phyloP scores from a whole-genome alignment of 2,113 vertebrate species.

The Scomber colias region DNA sequence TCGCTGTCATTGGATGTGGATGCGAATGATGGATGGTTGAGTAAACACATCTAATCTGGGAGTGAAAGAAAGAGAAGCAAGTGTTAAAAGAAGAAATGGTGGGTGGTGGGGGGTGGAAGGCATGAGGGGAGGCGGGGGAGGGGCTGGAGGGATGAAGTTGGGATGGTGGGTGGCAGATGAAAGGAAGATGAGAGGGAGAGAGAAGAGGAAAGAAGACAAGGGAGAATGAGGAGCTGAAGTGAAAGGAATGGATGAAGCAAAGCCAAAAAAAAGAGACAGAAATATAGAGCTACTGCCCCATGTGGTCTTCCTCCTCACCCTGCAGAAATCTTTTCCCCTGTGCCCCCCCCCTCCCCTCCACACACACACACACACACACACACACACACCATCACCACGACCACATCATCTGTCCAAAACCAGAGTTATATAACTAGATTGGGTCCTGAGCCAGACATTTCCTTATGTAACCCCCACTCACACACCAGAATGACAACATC shows the following conservation, averaged over 20 bases:
- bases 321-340: constrained; percentile 7
- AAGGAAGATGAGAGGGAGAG: neutral
- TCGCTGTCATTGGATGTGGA: neutral
- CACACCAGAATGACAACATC: constrained; percentile 19
- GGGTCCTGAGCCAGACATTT: constrained; percentile 52
- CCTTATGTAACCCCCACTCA: constrained; percentile 57
- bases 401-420: constrained; percentile 67
- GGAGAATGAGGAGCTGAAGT: neutral
- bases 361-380: neutral
- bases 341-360: neutral
- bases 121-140: too few species aligned
- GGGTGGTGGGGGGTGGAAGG: too few species aligned
- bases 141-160: neutral
- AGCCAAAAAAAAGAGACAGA: too few species aligned
- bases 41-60: neutral
- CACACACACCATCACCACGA: constrained; percentile 3
- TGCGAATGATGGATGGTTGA: constrained; percentile 29
- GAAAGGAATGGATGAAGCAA: too few species aligned
- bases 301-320: constrained; percentile 14
- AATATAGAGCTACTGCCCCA: neutral
- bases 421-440: constrained; percentile 61
- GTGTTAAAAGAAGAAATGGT: too few species aligned
- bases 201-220: neutral
- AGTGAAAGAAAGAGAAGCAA: neutral
- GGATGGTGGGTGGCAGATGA: neutral